These are phyloP conservation scores for Formicarius rufipectus DNA, from an alignment of 2,113 vertebrate species.

Conservation along the genomic window DNA sequence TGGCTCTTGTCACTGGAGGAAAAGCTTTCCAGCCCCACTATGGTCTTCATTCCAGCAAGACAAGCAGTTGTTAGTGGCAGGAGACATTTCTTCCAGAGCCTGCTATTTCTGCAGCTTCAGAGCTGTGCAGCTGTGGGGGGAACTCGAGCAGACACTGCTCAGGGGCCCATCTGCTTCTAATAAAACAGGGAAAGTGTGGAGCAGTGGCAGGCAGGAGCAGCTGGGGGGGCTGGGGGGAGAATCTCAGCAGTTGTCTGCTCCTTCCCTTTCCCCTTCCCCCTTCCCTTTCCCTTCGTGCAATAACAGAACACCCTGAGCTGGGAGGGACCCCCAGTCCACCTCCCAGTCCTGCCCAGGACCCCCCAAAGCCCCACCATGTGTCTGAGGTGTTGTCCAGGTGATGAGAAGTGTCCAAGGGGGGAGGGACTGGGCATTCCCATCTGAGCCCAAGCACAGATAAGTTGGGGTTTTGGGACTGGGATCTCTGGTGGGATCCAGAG, in stretches of 20 bases:
- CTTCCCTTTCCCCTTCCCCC: neutral
- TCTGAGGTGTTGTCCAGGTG: neutral
- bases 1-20: constrained; percentile 11
- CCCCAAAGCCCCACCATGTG: neutral
- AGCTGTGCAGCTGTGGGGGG: constrained; percentile 60
- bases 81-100: constrained; percentile 43
- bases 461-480: no score
- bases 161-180: constrained; percentile 61
- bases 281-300: neutral
- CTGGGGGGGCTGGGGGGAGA: neutral
- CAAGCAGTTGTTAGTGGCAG: constrained; percentile 70
- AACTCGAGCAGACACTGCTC: neutral
- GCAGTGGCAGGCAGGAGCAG: neutral
- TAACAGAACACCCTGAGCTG: neutral
- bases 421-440: no score
- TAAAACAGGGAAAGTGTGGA: neutral
- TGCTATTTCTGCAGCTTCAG: constrained; percentile 62
- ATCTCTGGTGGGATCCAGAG: no score
- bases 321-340: neutral
- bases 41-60: constrained; percentile 36
- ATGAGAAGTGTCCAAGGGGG: neutral
- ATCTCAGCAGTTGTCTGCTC: neutral
- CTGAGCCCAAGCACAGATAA: no score
- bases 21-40: constrained; percentile 10
- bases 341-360: neutral